Evolutionary conservation across 2,888 invertebrate genomes (phyloP).

Genomic region (Rhagonycha fulva): DNA sequence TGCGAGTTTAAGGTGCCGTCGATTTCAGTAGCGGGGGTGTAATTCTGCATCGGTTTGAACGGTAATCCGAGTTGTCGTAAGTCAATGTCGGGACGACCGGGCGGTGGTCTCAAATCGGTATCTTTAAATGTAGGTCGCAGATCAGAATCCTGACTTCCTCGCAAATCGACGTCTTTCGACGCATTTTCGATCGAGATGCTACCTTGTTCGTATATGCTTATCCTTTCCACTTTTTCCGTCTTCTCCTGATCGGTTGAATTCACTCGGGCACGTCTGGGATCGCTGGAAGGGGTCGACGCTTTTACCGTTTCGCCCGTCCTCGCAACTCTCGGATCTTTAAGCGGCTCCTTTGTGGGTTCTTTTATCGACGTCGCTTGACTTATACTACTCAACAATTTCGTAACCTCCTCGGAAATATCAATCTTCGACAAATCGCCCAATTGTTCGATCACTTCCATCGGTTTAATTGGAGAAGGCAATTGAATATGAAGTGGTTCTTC

Average conservation of each 20-base stretch:
- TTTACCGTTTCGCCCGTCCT: constrained; percentile 17
- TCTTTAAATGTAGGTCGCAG: constrained; percentile 65
- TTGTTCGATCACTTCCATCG: constrained; percentile 65
- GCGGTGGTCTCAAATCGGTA: constrained; percentile 63
- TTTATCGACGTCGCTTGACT: constrained; percentile 32
- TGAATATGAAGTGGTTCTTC: constrained; percentile 20
- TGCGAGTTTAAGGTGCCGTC: constrained; percentile 82
- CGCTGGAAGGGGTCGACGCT: constrained; percentile 25
- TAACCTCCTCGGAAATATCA: constrained; percentile 74
- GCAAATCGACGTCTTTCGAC: constrained; percentile 59
- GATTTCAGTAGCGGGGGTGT: constrained; percentile 84
- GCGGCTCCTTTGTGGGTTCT: constrained; percentile 8
- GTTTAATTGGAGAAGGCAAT: constrained; percentile 50
- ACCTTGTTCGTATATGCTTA: constrained; percentile 66
- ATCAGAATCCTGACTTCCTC: constrained; percentile 56
- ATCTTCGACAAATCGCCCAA: constrained; percentile 74
- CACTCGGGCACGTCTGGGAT: constrained; percentile 38
- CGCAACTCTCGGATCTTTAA: constrained; percentile 32
- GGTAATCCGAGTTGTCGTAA: constrained; percentile 72
- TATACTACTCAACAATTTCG: constrained; percentile 68
- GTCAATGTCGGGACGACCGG: constrained; percentile 69
- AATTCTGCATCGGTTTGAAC: constrained; percentile 78
- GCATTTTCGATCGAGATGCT: constrained; percentile 60
- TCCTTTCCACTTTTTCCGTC: constrained; percentile 48
- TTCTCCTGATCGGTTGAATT: constrained; percentile 41